Percentiles rank a stretch among this genome's conserved stretches.
Conservation (phyloP, 2,113 vertebrate species). For the Callionymus lyra region DNA sequence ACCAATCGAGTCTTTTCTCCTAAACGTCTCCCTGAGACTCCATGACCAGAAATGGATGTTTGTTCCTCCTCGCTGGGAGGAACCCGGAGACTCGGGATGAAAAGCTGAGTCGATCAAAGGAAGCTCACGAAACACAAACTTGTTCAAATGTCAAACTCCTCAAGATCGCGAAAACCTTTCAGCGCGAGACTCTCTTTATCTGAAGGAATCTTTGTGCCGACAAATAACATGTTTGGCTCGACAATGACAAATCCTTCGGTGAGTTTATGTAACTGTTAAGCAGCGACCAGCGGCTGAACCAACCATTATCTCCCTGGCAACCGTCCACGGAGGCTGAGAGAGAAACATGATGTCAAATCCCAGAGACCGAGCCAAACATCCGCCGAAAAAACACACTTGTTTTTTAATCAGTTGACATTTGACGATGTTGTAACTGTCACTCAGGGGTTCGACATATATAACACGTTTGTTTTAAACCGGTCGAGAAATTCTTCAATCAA, state of each 20-base stretch:
- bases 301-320: conserved; percentile 14
- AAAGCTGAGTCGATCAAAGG: conserved; percentile 40
- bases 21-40: conserved; percentile 3
- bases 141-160: conserved; percentile 4
- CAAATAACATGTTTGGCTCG: conserved; percentile 19
- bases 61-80: conserved; percentile 26
- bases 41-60: conserved; percentile 42
- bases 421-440: too few relatives aligned
- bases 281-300: conserved; percentile 11
- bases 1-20: conserved; percentile 2
- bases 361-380: too few relatives aligned
- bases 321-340: conserved; percentile 2
- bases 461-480: too few relatives aligned
- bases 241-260: conserved; percentile 16
- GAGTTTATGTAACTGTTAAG: conserved; percentile 19
- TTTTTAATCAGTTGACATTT: too few relatives aligned
- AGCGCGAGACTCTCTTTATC: too few relatives aligned
- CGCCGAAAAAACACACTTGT: too few relatives aligned
- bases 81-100: conserved; percentile 18
- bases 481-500: too few relatives aligned
- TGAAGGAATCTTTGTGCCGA: conserved; percentile 12
- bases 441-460: too few relatives aligned
- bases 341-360: neutral
- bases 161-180: too few relatives aligned
- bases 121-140: conserved; percentile 7